Evolutionary conservation across 2,888 invertebrate genomes (phyloP).

Genomic region (Aphidoletes aphidimyza): DNA sequence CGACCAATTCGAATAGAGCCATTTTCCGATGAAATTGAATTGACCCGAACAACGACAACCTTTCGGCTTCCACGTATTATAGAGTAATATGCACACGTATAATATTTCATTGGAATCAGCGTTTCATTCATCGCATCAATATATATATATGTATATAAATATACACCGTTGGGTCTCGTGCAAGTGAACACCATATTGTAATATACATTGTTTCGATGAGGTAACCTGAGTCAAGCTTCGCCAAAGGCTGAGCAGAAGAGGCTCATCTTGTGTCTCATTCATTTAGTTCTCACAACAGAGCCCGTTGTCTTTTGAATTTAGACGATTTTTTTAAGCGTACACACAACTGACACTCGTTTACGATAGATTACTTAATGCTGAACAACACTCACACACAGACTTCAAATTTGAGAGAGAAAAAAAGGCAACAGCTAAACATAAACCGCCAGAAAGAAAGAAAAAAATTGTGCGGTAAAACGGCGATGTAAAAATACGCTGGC

Average conservation of each 20-base stretch:
- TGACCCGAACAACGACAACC: constrained; percentile 37
- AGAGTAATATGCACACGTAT: constrained; percentile 11
- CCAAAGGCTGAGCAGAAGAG: no score
- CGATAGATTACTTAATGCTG: background rate
- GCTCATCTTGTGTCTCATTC: background rate
- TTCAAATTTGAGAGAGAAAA: no score
- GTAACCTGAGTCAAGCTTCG: no score
- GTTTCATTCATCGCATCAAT: background rate
- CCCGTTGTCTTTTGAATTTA: constrained; percentile 1
- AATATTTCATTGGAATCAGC: constrained; percentile 23
- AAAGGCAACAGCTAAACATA: background rate
- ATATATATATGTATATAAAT: background rate
- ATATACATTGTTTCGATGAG: background rate
- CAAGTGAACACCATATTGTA: no score
- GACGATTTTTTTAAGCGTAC: background rate
- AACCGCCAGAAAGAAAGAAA: background rate
- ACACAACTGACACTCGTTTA: background rate
- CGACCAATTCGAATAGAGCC: no score
- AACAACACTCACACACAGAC: no score
- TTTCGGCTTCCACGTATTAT: constrained; percentile 19
- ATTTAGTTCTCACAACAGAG: background rate
- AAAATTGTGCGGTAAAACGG: constrained; percentile 3
- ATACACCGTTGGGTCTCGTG: background rate
- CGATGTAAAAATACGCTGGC: background rate
- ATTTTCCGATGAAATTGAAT: constrained; percentile 26